Conservation (phyloP, 2,113 vertebrate species). For the Mormoops blainvillei region DNA sequence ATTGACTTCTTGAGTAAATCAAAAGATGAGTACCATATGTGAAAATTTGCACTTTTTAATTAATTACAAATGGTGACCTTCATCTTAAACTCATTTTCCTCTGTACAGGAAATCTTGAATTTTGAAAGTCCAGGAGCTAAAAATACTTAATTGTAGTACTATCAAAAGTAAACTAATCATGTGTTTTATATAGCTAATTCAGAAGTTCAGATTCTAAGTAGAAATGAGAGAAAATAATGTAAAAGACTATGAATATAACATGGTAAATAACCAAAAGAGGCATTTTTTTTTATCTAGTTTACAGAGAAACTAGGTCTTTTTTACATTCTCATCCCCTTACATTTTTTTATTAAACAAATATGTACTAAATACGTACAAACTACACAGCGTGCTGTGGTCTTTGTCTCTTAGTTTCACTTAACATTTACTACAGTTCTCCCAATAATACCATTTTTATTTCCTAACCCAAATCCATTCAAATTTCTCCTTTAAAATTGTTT, state of each 20-base stretch:
- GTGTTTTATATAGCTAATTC: conserved; percentile 54
- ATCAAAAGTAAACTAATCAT: conserved; percentile 39
- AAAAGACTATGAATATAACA: neutral
- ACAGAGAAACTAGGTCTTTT: neutral
- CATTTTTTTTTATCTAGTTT: neutral
- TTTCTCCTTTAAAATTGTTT: neutral
- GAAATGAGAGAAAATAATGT: conserved; percentile 8
- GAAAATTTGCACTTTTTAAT: conserved; percentile 82
- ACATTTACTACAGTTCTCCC: neutral
- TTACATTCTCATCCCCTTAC: neutral
- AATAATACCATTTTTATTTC: neutral
- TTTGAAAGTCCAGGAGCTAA: conserved; percentile 74
- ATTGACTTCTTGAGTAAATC: conserved; percentile 81
- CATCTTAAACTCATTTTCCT: conserved; percentile 79
- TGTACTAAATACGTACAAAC: neutral
- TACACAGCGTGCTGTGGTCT: neutral
- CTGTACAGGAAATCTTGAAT: conserved; percentile 74
- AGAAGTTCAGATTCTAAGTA: conserved; percentile 34
- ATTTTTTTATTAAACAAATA: neutral
- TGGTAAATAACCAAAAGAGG: neutral
- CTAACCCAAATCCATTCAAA: neutral
- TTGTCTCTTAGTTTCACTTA: neutral
- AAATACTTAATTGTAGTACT: conserved; percentile 71
- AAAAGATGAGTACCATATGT: conserved; percentile 84
- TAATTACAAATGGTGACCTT: conserved; percentile 83